Conservation (phyloP, 2,888 invertebrate genomes). For the Rhingia campestris region DNA sequence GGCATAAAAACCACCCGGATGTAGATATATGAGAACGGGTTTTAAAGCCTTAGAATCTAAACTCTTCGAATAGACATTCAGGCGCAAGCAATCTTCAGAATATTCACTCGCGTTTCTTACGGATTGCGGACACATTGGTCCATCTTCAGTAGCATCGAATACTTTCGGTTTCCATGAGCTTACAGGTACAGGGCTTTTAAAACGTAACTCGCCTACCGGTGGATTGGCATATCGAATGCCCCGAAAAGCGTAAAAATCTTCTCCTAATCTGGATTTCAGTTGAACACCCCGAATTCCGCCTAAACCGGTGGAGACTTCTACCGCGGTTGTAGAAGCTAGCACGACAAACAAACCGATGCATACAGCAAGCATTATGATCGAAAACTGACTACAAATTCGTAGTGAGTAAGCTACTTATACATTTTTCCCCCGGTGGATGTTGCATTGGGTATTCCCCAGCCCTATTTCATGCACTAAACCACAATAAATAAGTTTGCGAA, state of each 20-base stretch:
- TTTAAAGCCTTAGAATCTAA: constrained; percentile 62
- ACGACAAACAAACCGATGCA: constrained; percentile 5
- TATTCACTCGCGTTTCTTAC: constrained; percentile 77
- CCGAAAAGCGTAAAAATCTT: constrained; percentile 79
- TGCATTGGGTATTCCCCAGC: constrained; percentile 3
- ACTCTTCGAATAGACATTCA: constrained; percentile 84
- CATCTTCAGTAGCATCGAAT: constrained; percentile 84
- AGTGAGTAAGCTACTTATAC: constrained; percentile 33
- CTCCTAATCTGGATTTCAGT: constrained; percentile 77
- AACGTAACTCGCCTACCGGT: constrained; percentile 79
- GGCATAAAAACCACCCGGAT: constrained; percentile 86
- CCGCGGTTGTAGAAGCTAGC: constrained; percentile 7
- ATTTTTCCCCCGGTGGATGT: background rate
- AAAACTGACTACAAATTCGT: constrained; percentile 2
- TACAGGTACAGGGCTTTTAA: constrained; percentile 83
- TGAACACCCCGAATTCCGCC: constrained; percentile 78
- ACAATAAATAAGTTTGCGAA: no score
- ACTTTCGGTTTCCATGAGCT: constrained; percentile 82
- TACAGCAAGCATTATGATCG: constrained; percentile 14
- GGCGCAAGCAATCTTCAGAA: constrained; percentile 85
- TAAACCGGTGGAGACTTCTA: constrained; percentile 77
- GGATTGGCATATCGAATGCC: constrained; percentile 80
- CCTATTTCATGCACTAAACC: background rate
- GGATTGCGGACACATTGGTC: constrained; percentile 84
- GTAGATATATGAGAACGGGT: constrained; percentile 87